phyloP scores from a whole-genome alignment of 2,113 vertebrate species.

The Saguinus imperator region DNA sequence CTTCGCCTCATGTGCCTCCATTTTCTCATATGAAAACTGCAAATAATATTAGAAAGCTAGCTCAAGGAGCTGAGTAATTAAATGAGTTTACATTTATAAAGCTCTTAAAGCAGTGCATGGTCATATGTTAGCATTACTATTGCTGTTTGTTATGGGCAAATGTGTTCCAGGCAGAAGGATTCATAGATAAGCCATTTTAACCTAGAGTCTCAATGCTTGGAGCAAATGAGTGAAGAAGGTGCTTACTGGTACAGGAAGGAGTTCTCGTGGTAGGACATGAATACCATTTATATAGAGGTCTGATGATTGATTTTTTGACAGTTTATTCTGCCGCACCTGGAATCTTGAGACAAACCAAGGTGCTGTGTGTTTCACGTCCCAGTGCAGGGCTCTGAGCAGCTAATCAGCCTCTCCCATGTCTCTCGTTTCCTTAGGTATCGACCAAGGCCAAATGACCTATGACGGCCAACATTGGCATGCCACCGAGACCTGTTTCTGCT shows the following conservation, averaged over 20 bases:
- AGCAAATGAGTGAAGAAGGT: neutral
- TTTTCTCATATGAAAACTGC: conserved; percentile 4
- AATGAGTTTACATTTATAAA: neutral
- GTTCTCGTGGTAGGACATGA: accelerated
- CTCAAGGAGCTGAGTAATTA: neutral
- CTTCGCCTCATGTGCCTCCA: neutral
- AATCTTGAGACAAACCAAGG: neutral
- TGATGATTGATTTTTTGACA: neutral
- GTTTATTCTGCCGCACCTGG: neutral
- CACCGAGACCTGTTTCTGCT: conserved; percentile 97
- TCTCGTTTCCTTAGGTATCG: conserved; percentile 88
- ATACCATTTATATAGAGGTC: accelerated
- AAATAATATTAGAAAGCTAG: neutral
- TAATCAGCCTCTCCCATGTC: neutral
- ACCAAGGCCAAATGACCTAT: conserved; percentile 99
- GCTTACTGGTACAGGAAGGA: too few relatives aligned
- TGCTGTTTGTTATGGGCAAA: neutral
- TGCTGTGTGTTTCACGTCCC: accelerated
- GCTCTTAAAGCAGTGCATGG: neutral
- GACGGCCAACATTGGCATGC: conserved; percentile 99
- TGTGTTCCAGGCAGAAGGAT: neutral
- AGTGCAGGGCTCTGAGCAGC: neutral
- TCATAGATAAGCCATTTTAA: neutral
- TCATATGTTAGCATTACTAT: neutral
- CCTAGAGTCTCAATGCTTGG: neutral